Evolutionary conservation across 2,797 vertebrate species (phyloP).

Genomic region (Thamnophis elegans): DNA sequence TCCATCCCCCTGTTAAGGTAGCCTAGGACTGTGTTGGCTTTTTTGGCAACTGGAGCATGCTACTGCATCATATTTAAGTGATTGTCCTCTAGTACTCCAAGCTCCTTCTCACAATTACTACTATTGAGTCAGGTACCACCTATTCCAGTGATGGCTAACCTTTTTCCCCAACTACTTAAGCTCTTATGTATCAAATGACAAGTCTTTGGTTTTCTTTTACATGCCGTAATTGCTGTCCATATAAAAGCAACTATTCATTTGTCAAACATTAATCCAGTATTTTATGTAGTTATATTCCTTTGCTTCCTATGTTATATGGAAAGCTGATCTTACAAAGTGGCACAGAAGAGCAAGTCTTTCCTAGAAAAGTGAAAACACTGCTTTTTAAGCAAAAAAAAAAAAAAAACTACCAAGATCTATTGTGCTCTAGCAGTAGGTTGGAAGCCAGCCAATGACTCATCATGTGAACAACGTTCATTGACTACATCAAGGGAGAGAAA

Average conservation of each 20-base stretch:
- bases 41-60: neutral
- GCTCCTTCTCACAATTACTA: neutral
- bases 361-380: neutral
- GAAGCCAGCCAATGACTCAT: neutral
- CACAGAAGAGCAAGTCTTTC: neutral
- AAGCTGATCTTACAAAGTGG: neutral
- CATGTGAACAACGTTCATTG: neutral
- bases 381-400: neutral
- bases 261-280: neutral
- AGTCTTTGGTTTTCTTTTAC: neutral
- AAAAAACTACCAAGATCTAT: neutral
- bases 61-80: neutral
- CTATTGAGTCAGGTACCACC: neutral
- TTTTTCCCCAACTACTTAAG: neutral
- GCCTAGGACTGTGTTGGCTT: neutral
- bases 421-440: neutral
- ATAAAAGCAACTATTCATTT: neutral
- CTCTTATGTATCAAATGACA: neutral
- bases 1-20: neutral
- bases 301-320: neutral
- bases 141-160: neutral
- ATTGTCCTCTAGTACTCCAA: neutral
- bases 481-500: too few relatives aligned
- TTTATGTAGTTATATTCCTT: too few relatives aligned
- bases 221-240: neutral